These are phyloP conservation scores for Lagocephalus sceleratus DNA, from an alignment of 2,797 vertebrate genomes.

Conservation along the genomic window DNA sequence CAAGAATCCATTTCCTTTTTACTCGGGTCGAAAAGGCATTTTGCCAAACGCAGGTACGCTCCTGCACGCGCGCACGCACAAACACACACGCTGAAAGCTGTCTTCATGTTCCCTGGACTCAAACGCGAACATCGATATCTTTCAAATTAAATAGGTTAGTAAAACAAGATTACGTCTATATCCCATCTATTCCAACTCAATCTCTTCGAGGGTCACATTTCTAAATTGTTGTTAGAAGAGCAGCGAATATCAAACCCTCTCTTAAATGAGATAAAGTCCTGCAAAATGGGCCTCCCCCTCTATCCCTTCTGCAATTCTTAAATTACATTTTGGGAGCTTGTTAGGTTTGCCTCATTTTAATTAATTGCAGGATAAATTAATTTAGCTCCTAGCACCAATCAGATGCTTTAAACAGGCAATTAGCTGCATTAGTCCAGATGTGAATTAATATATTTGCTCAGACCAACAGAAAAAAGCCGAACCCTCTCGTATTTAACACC, in stretches of 20 bases:
- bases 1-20: slow-evolving; percentile 62
- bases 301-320: neutral
- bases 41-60: slow-evolving; percentile 26
- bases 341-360: neutral
- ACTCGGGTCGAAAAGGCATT: slow-evolving; percentile 46
- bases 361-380: neutral
- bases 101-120: slow-evolving; percentile 44
- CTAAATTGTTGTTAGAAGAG: slow-evolving; percentile 9
- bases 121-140: slow-evolving; percentile 39
- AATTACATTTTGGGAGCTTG: neutral
- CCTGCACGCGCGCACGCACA: slow-evolving; percentile 20
- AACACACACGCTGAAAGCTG: slow-evolving; percentile 20
- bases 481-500: slow-evolving; percentile 17
- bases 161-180: slow-evolving; percentile 38
- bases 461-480: slow-evolving; percentile 22
- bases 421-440: slow-evolving; percentile 23
- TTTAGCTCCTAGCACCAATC: too few relatives aligned
- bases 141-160: slow-evolving; percentile 40
- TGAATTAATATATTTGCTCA: slow-evolving; percentile 23
- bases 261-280: slow-evolving; percentile 10
- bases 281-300: slow-evolving; percentile 5
- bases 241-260: slow-evolving; percentile 5
- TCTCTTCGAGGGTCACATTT: slow-evolving; percentile 24
- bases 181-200: slow-evolving; percentile 22
- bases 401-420: slow-evolving; percentile 11